Evolutionary conservation across 2,113 vertebrate species (phyloP), one percentile per base, ranked within the genome.

Genomic region (Psittacara wagleri): DNA sequence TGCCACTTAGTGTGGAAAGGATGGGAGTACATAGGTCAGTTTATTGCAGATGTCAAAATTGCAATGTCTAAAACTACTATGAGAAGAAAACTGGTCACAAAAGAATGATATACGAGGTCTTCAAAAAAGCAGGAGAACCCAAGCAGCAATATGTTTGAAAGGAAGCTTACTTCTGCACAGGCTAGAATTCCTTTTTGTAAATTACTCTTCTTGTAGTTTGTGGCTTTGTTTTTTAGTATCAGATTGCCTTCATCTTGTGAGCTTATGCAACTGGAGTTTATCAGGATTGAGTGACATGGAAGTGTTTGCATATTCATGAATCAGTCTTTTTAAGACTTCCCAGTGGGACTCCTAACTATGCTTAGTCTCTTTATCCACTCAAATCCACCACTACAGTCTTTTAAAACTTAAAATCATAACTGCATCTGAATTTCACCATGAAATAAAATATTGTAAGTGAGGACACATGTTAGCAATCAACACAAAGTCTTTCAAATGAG

Each of bases 401-500:
- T 94, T 94, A 73, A 92, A 96, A 64, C 63, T 76, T 75, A 68
- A 83, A 86, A 92, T 83, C 55, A 57, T 94, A 90, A 88, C 83
- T 86, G 63, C 86, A 52, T 95, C 89, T 80, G 92, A 95, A 95
- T 94, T 93, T 96, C 78, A 51, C 90, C n/a, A 5, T 91, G 94
- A 96, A 96, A 97, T 97, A 86, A 95, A 96, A 94, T 94, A 76
- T 33, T 67, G 13, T 93, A 92, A 96, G 85, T 62, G 91, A 94
- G 91, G 75, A 74, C 90, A 95, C 72, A 52, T 92, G 83, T 83
- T 88, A 75, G 49, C 88, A 96, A 97, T 97, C 94, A 96, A 84
- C 94, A 76, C 55, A n/a, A 64, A 28, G 52, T 79, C 84, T 92
- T 94, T 86, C 57, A 83, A 95, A 92, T 44, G 63, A 91, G 7